Percentiles rank a stretch among this genome's conserved stretches.
Evolutionary conservation across 1,140 invertebrate species (phyloP).

Genomic region (Ladona fulva): DNA sequence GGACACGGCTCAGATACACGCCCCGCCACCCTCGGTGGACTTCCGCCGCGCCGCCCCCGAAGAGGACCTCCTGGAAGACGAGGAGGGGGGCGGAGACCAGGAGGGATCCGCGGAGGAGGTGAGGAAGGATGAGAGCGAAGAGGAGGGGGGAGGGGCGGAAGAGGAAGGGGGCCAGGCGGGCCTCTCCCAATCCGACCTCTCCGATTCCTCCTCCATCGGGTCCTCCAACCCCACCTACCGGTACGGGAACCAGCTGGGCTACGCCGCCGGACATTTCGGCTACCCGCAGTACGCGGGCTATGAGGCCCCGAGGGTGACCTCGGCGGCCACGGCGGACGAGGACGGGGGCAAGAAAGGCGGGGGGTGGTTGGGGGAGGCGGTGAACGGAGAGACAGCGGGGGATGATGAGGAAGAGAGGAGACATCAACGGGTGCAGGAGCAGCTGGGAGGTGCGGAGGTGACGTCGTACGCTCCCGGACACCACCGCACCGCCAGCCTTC

Average conservation of each 20-base stretch:
- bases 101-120: slow-evolving; percentile 28
- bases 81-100: slow-evolving; percentile 27
- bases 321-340: background rate
- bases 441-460: slow-evolving; percentile 25
- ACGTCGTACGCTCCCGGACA: slow-evolving; percentile 38
- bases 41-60: slow-evolving; percentile 26
- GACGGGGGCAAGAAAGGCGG: slow-evolving; percentile 23
- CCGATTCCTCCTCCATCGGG: slow-evolving; percentile 51
- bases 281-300: slow-evolving; percentile 48
- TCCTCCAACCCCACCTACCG: slow-evolving; percentile 61
- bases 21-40: slow-evolving; percentile 32
- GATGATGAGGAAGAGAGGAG: slow-evolving; percentile 29
- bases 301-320: slow-evolving; percentile 29
- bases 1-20: slow-evolving; percentile 42
- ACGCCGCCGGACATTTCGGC: slow-evolving; percentile 58
- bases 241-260: slow-evolving; percentile 66
- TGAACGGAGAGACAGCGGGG: slow-evolving; percentile 25
- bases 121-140: slow-evolving; percentile 23
- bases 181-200: slow-evolving; percentile 63
- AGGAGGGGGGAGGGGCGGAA: slow-evolving; percentile 15
- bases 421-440: slow-evolving; percentile 26
- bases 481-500: slow-evolving; percentile 46
- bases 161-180: slow-evolving; percentile 43
- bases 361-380: slow-evolving; percentile 23
- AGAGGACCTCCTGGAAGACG: slow-evolving; percentile 35